A percentile compares a stretch with the other conserved stretches of the same genome.
phyloP scores from a whole-genome alignment of 2,797 vertebrate genomes.

The Rhinella marina region DNA sequence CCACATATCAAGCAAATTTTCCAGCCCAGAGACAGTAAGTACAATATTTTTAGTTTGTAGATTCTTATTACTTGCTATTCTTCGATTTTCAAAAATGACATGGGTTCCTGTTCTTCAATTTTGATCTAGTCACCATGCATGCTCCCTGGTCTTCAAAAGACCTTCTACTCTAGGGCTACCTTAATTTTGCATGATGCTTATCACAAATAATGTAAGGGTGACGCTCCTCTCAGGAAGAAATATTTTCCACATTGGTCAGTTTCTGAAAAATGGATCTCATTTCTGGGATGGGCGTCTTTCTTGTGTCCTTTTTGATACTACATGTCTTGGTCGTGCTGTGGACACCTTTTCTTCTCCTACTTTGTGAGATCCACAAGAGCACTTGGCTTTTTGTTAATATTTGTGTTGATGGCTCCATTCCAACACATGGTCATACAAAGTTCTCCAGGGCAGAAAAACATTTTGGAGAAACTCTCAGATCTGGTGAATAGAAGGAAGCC shows the following conservation, averaged over 20 bases:
- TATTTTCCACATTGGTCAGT: not conserved
- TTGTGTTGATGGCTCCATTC: not conserved
- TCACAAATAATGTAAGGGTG: not conserved
- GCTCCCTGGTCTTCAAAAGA: not conserved
- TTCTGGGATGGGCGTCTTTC: not conserved
- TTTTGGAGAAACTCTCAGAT: too few species aligned
- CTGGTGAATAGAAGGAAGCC: too few species aligned
- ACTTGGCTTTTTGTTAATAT: not conserved
- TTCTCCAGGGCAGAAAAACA: not conserved
- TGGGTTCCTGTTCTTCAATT: not conserved
- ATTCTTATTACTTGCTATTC: not conserved
- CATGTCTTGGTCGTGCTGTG: not conserved
- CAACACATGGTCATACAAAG: not conserved
- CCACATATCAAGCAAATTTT: constrained; percentile 94
- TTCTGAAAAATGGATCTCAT: not conserved
- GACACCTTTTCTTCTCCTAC: not conserved
- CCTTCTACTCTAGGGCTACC: not conserved
- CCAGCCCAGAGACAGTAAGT: constrained; percentile 90
- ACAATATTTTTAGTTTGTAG: not conserved
- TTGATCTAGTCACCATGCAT: not conserved
- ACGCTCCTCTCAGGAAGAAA: not conserved
- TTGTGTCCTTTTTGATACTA: not conserved
- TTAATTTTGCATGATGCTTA: not conserved
- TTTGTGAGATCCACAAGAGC: not conserved
- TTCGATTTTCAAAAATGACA: not conserved